phyloP scores from a whole-genome alignment of 2,797 vertebrate species.

The Anas acuta region DNA sequence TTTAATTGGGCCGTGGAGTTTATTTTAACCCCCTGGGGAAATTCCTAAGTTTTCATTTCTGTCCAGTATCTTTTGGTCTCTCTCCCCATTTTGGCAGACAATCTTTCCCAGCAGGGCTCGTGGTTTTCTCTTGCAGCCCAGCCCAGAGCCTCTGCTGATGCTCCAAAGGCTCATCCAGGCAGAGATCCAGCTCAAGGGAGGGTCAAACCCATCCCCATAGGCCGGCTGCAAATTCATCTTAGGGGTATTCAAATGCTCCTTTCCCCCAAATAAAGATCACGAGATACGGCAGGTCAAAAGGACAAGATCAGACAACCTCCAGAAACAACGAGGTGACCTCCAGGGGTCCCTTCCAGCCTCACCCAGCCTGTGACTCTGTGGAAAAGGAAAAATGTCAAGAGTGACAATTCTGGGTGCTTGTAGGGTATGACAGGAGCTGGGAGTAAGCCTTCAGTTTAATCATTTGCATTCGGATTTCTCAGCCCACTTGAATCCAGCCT shows the following conservation, averaged over 20 bases:
- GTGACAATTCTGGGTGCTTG: rapidly evolving
- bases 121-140: not conserved
- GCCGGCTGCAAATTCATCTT: not conserved
- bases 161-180: not conserved
- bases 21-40: not conserved
- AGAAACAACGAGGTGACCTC: not conserved
- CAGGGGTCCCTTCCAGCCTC: not conserved
- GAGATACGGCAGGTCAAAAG: not conserved
- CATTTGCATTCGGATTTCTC: not conserved
- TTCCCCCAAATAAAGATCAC: not conserved
- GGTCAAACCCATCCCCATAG: not conserved
- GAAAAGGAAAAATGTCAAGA: not conserved
- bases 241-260: rapidly evolving
- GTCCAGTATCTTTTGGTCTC: not conserved
- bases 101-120: not conserved
- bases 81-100: not conserved
- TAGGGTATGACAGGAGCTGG: not conserved
- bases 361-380: not conserved
- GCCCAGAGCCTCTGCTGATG: not conserved
- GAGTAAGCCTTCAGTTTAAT: not conserved
- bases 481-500: not conserved
- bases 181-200: not conserved
- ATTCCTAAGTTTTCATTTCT: not conserved
- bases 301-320: not conserved
- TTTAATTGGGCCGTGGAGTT: not conserved